Percentiles rank a stretch among this genome's conserved stretches.
Evolutionary conservation across 2,888 invertebrate genomes (phyloP).

Genomic region (Acanthosoma haemorrhoidale): DNA sequence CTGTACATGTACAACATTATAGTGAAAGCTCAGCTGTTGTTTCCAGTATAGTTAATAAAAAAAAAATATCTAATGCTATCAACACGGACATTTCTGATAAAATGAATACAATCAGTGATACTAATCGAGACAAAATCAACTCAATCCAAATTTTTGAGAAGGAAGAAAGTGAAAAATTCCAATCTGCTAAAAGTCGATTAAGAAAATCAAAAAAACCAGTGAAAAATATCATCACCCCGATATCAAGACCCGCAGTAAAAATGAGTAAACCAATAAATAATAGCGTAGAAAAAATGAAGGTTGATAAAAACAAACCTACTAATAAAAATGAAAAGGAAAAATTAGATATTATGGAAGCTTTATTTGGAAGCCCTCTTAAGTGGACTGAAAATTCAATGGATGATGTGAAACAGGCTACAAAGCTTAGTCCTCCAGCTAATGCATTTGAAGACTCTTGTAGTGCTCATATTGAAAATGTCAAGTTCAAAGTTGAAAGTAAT

Average conservation of each 20-base stretch:
- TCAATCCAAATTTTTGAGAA: background rate
- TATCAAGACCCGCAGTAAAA: background rate
- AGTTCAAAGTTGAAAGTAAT: background rate
- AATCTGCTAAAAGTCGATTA: background rate
- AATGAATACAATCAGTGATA: background rate
- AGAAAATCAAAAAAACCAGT: background rate
- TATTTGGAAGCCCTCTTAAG: constrained; percentile 35
- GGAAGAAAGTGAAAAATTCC: background rate
- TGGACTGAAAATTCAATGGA: constrained; percentile 33
- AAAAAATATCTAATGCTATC: background rate
- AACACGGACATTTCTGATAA: background rate
- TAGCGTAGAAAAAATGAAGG: background rate
- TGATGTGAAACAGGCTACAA: background rate
- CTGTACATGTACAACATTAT: background rate
- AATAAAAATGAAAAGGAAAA: background rate
- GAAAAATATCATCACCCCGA: background rate
- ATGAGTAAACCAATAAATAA: background rate
- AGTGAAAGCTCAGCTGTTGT: background rate
- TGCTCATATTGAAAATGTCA: constrained; percentile 28
- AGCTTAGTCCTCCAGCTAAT: constrained; percentile 23
- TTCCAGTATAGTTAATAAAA: background rate
- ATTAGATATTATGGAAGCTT: background rate
- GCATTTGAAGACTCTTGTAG: constrained; percentile 34
- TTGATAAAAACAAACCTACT: background rate
- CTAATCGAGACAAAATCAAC: background rate